These are phyloP conservation scores for Rhagologus leucostigma DNA, from an alignment of 2,113 vertebrate species.

Conservation along the genomic window DNA sequence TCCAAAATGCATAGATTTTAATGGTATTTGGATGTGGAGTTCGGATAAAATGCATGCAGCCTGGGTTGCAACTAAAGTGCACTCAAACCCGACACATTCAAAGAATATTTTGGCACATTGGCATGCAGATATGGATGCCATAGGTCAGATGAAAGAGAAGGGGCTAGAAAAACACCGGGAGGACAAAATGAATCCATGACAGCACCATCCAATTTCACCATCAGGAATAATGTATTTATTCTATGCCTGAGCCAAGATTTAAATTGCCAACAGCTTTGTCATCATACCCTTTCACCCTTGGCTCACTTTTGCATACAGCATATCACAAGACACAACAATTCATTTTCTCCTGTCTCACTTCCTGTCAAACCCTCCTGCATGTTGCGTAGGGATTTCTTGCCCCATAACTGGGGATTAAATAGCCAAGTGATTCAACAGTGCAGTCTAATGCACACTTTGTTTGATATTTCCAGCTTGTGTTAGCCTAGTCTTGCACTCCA, in stretches of 20 bases:
- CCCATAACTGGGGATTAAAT: constrained; percentile 1
- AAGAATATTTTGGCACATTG: background rate
- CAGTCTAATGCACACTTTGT: background rate
- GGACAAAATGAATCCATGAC: constrained; percentile 9
- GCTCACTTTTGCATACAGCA: constrained; percentile 1
- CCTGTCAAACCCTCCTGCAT: background rate
- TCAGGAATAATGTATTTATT: constrained; percentile 47
- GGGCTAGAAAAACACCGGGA: background rate
- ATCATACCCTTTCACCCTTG: constrained; percentile 38
- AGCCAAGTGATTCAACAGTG: background rate
- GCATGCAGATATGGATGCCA: background rate
- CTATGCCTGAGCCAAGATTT: constrained; percentile 22
- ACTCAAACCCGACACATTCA: background rate
- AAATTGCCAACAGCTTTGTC: constrained; percentile 66
- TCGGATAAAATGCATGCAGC: background rate
- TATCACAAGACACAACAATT: constrained; percentile 30
- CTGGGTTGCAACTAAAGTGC: background rate
- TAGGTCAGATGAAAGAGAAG: background rate
- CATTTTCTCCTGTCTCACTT: constrained; percentile 13
- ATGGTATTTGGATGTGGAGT: background rate
- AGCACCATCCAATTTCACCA: constrained; percentile 43
- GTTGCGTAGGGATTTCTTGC: background rate
- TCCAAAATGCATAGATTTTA: background rate
- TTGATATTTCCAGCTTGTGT: background rate
- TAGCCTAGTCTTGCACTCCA: fast-evolving